Conservation (phyloP, 2,888 invertebrate species). For the Leptopilina drosophilae region DNA sequence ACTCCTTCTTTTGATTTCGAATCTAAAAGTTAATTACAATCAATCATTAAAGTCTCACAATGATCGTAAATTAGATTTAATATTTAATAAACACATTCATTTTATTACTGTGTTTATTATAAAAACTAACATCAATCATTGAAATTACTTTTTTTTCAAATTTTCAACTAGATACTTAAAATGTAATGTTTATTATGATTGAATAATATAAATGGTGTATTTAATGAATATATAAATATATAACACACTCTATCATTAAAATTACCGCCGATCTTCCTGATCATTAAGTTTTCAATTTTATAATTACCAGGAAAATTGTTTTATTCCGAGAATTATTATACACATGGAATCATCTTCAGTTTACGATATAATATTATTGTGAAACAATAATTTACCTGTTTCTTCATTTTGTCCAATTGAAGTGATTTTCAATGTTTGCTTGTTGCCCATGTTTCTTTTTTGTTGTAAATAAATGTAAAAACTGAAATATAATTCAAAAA, state of each 20-base stretch:
- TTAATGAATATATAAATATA: slow-evolving; percentile 1
- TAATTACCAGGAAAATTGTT: background rate
- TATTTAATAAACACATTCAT: no score
- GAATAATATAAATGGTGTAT: no score
- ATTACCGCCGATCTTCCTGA: background rate
- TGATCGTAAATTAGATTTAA: no score
- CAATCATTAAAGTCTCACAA: background rate
- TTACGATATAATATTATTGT: background rate
- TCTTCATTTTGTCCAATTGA: background rate
- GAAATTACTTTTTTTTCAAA: no score
- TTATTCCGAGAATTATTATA: background rate
- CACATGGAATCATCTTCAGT: background rate
- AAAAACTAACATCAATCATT: no score
- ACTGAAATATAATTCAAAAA: no score
- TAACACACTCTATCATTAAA: background rate
- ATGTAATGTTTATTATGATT: no score
- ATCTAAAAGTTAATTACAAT: background rate
- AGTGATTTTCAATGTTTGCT: background rate
- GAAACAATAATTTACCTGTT: background rate
- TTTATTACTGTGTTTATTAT: no score
- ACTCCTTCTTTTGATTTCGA: slow-evolving; percentile 7
- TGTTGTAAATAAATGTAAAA: background rate
- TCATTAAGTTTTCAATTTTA: background rate
- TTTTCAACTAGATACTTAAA: no score
- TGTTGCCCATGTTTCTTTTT: background rate